These are phyloP conservation scores for Pristionchus fissidentatus DNA, from an alignment of 2,888 invertebrate species.

Conservation along the genomic window DNA sequence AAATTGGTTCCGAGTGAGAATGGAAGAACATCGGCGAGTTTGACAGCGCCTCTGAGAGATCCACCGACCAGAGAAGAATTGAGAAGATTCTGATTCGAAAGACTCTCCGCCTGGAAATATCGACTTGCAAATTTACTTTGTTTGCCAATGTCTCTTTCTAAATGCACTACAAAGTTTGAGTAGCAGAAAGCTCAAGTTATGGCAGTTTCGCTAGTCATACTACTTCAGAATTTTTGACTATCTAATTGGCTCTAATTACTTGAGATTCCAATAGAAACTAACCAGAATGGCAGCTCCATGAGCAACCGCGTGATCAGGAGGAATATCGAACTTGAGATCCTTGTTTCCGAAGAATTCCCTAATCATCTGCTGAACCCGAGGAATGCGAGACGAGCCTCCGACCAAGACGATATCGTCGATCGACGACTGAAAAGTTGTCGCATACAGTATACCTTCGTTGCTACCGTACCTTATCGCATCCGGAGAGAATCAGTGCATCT, in stretches of 20 bases:
- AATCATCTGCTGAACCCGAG: conserved; percentile 6
- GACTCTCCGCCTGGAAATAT: not conserved
- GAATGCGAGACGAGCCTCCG: conserved; percentile 45
- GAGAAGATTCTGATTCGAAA: not conserved
- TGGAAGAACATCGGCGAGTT: conserved; percentile 27
- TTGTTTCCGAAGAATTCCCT: conserved; percentile 32
- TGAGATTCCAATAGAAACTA: not conserved
- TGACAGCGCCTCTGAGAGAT: conserved; percentile 33
- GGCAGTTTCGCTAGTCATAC: not conserved
- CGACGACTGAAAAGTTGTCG: not conserved
- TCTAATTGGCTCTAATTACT: too few species aligned
- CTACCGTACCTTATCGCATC: not conserved
- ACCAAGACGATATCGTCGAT: conserved; percentile 39
- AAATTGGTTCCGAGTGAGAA: conserved; percentile 12
- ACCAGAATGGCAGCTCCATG: conserved; percentile 44
- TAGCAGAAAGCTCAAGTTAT: too few species aligned
- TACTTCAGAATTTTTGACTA: too few species aligned
- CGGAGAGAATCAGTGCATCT: not conserved
- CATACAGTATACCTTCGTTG: not conserved
- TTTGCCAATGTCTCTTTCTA: too few species aligned
- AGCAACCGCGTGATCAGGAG: conserved; percentile 35
- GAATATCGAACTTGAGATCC: conserved; percentile 30
- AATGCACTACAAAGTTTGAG: too few species aligned
- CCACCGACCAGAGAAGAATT: not conserved
- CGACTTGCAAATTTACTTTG: too few species aligned